These are phyloP conservation scores for Ochotona curzoniae DNA, from an alignment of 2,113 vertebrate species.

Conservation along the genomic window DNA sequence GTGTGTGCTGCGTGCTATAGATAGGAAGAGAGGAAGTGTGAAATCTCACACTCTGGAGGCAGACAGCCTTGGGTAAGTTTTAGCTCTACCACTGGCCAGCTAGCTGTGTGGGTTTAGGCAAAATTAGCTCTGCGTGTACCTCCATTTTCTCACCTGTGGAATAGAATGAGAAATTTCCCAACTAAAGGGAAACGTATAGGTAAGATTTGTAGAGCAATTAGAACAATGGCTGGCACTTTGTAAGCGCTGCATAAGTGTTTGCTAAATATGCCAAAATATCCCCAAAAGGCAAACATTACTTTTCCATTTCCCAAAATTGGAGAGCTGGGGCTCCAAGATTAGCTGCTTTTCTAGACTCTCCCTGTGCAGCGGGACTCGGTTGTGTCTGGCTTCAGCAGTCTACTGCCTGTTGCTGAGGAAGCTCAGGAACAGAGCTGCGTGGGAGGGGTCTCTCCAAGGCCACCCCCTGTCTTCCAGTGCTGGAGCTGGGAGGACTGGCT, in stretches of 20 bases:
- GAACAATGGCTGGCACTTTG: background rate
- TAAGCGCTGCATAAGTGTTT: background rate
- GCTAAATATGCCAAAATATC: background rate
- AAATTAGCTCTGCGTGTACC: background rate
- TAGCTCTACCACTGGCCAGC: background rate
- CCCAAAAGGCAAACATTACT: background rate
- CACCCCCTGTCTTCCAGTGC: conserved; percentile 86
- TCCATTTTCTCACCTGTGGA: conserved; percentile 28
- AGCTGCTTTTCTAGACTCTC: background rate
- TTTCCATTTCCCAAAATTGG: background rate
- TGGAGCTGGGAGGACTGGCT: conserved; percentile 96
- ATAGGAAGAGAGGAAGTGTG: background rate
- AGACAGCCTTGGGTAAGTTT: background rate
- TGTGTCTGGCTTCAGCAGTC: background rate
- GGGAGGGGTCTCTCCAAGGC: background rate
- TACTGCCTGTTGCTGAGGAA: background rate
- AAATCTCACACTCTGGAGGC: background rate
- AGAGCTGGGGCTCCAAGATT: background rate
- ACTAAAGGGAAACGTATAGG: background rate
- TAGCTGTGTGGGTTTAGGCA: background rate
- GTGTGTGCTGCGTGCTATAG: accelerated
- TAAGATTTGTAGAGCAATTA: background rate
- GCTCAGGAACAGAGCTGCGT: background rate
- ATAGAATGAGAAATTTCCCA: background rate
- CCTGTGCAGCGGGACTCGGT: accelerated